A percentile compares a stretch with the other conserved stretches of the same genome.
These are phyloP conservation scores for Condylura cristata DNA, from an alignment of 2,113 vertebrate species.

Conservation along the genomic window DNA sequence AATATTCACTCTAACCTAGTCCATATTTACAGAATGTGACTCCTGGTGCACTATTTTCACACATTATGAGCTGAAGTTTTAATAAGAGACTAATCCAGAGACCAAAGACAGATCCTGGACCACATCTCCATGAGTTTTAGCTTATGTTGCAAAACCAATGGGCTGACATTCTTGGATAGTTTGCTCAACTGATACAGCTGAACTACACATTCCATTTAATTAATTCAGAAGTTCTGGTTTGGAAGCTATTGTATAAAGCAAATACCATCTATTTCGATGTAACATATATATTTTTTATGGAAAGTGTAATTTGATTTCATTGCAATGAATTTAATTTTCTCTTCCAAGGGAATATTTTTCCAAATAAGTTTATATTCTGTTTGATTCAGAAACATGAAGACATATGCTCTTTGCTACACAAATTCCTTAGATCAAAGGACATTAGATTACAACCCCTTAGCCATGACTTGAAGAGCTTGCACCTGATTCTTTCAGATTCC, in stretches of 20 bases:
- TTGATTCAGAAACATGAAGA: constrained; percentile 19
- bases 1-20: neutral
- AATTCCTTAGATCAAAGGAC: neutral
- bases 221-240: neutral
- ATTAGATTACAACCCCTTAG: neutral
- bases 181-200: neutral
- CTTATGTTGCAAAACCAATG: neutral
- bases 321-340: neutral
- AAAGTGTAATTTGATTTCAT: neutral
- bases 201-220: neutral
- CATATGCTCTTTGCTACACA: neutral
- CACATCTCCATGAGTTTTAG: neutral
- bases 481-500: neutral
- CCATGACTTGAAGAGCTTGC: neutral
- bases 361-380: neutral
- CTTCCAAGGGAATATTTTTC: neutral
- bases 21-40: neutral
- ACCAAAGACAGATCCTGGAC: neutral
- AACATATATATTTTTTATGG: neutral
- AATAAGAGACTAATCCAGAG: neutral
- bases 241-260: neutral
- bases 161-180: neutral
- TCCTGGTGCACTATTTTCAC: neutral
- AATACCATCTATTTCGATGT: neutral
- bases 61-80: neutral